Evolutionary conservation across 2,888 invertebrate genomes (phyloP).

Genomic region (Nephrotoma flavescens): DNA sequence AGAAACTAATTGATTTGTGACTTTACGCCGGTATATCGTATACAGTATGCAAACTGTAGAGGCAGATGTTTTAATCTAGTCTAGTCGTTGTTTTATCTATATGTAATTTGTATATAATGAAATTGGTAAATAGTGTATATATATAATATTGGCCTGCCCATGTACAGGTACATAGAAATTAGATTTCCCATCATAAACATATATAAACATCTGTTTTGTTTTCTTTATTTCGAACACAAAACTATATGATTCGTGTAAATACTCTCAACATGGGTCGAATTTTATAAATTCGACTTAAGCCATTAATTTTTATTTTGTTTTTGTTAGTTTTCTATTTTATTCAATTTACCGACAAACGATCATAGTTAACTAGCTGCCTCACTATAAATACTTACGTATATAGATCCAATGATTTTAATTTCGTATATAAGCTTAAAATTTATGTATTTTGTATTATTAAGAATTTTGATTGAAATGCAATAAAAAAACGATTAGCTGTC

Average conservation of each 20-base stretch:
- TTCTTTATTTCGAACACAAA: not conserved
- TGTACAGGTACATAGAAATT: not conserved
- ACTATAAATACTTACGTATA: not conserved
- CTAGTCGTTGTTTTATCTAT: not conserved
- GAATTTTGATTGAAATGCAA: not conserved
- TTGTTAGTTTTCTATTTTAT: too few species aligned
- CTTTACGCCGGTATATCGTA: not conserved
- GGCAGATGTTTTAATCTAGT: not conserved
- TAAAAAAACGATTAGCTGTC: not conserved
- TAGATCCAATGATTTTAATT: not conserved
- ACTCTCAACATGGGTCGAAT: not conserved
- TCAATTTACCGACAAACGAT: not conserved
- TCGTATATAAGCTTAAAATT: not conserved
- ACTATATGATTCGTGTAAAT: not conserved
- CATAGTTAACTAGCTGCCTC: not conserved
- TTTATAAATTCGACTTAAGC: not conserved
- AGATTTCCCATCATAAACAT: not conserved
- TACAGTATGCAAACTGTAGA: not conserved
- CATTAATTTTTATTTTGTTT: not conserved
- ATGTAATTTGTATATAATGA: not conserved
- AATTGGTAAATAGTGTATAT: not conserved
- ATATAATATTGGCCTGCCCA: not conserved
- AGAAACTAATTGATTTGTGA: not conserved
- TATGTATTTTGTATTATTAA: not conserved
- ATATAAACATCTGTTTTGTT: not conserved